phyloP scores from a whole-genome alignment of 2,797 vertebrate species.

The Nyctalus aviator region DNA sequence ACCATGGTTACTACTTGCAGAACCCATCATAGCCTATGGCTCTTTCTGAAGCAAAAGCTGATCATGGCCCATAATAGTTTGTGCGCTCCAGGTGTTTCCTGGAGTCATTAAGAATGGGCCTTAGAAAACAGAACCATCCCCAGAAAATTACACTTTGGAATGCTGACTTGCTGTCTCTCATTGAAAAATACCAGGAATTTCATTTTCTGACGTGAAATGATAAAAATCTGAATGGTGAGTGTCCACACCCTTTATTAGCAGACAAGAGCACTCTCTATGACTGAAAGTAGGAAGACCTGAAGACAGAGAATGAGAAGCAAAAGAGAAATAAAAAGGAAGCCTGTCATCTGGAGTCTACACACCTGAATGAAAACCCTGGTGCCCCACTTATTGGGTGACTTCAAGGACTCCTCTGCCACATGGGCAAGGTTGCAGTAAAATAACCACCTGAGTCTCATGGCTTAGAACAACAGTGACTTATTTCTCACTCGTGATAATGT shows the following conservation, averaged over 20 bases:
- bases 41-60: slow-evolving; percentile 44
- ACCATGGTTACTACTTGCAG: slow-evolving; percentile 38
- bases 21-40: not conserved
- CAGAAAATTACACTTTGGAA: slow-evolving; percentile 20
- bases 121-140: slow-evolving; percentile 43
- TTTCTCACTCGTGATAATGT: not conserved
- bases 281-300: not conserved
- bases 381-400: not conserved
- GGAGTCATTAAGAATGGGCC: not conserved
- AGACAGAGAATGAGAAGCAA: not conserved
- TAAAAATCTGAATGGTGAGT: not conserved
- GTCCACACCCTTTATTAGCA: not conserved
- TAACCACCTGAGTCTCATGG: not conserved
- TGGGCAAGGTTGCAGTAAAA: not conserved
- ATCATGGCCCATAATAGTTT: not conserved
- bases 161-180: slow-evolving; percentile 22
- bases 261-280: not conserved
- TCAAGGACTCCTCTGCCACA: not conserved
- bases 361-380: not conserved
- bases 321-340: not conserved
- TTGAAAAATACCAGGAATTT: slow-evolving; percentile 23
- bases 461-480: not conserved
- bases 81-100: not conserved
- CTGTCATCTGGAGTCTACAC: not conserved
- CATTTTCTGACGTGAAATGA: slow-evolving; percentile 43